These are phyloP conservation scores for Harpalus rubripes DNA, from an alignment of 2,888 invertebrate species.

Conservation along the genomic window DNA sequence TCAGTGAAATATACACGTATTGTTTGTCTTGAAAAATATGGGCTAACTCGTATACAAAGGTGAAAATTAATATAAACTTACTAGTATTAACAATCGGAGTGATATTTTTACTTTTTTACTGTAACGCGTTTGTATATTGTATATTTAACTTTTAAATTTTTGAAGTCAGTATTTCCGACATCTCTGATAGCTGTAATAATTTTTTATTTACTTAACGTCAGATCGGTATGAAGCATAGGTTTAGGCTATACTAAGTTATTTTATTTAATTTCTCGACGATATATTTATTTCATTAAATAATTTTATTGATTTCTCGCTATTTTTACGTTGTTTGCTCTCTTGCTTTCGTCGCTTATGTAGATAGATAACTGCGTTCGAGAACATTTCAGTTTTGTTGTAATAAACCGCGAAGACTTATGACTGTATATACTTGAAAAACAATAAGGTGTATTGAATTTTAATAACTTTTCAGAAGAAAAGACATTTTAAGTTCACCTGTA, in stretches of 20 bases:
- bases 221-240: constrained; percentile 46
- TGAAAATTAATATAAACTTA: constrained; percentile 70
- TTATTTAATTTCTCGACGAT: constrained; percentile 61
- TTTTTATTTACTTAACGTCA: constrained; percentile 58
- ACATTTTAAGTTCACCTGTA: too few species aligned
- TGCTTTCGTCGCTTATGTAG: constrained; percentile 8
- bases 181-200: constrained; percentile 26
- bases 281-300: constrained; percentile 64
- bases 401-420: background rate
- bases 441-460: too few species aligned
- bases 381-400: background rate
- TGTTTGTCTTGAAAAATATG: background rate
- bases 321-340: constrained; percentile 65
- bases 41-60: constrained; percentile 8
- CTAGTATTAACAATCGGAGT: constrained; percentile 77
- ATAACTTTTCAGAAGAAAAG: too few species aligned
- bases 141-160: constrained; percentile 68
- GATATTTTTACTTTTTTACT: constrained; percentile 74
- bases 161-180: constrained; percentile 59
- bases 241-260: constrained; percentile 64
- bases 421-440: too few species aligned
- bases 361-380: background rate
- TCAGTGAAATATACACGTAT: constrained; percentile 8
- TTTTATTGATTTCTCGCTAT: constrained; percentile 41
- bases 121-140: constrained; percentile 67